These are phyloP conservation scores for Kobus ellipsiprymnus DNA, from an alignment of 2,113 vertebrate species.

Conservation along the genomic window DNA sequence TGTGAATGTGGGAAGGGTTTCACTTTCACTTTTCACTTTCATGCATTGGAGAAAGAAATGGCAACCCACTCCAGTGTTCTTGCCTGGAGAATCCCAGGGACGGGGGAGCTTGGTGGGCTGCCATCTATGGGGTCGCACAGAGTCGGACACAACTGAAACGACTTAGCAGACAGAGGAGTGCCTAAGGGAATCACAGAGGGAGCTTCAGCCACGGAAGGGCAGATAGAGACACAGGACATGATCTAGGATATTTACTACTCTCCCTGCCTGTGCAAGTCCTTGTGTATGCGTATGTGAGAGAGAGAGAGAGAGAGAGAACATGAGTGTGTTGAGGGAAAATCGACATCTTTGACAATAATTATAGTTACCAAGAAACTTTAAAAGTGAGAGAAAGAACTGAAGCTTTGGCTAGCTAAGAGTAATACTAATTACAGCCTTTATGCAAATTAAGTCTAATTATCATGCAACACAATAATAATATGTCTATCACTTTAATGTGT, in stretches of 20 bases:
- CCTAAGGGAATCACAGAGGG: not conserved
- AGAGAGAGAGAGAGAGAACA: not conserved
- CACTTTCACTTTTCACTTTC: no score
- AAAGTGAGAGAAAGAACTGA: constrained; percentile 57
- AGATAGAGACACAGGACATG: not conserved
- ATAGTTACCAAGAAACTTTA: constrained; percentile 40
- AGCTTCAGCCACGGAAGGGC: not conserved
- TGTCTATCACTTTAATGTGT: constrained; percentile 62
- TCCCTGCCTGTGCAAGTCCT: not conserved
- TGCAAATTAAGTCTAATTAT: constrained; percentile 64
- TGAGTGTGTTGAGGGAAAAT: not conserved
- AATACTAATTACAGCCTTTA: constrained; percentile 63
- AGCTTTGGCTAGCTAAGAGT: constrained; percentile 50
- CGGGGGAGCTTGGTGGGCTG: no score
- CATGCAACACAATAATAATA: constrained; percentile 65
- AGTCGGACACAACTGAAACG: no score
- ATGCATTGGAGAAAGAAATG: no score
- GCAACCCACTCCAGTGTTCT: no score
- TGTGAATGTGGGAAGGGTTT: not conserved
- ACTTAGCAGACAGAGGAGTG: not conserved
- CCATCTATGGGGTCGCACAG: no score
- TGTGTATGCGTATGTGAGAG: no score
- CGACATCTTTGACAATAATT: constrained; percentile 55
- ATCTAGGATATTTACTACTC: not conserved
- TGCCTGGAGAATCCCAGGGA: no score